These are phyloP conservation scores for Ochropleura plecta DNA, from an alignment of 2,888 invertebrate genomes.

Conservation along the genomic window DNA sequence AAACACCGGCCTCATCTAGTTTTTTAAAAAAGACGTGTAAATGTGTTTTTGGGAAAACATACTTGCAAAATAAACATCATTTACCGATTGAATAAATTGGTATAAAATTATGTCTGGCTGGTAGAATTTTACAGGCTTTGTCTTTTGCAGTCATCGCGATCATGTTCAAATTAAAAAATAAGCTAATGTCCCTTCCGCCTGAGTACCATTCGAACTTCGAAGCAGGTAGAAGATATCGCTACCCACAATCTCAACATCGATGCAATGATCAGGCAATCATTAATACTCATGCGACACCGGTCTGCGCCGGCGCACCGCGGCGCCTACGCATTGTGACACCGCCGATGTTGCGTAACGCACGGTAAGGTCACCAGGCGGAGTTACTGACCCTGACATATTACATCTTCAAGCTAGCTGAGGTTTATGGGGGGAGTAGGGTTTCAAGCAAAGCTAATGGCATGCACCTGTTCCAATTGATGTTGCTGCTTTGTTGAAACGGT, in stretches of 20 bases:
- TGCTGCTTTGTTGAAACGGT: not conserved
- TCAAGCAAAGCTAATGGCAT: not conserved
- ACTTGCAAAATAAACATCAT: too few relatives aligned
- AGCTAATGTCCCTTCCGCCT: not conserved
- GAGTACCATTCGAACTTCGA: not conserved
- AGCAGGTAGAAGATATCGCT: conserved; percentile 18
- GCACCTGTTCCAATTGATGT: too few relatives aligned
- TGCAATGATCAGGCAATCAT: conserved; percentile 15
- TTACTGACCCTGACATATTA: conserved; percentile 58
- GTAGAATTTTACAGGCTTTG: not conserved
- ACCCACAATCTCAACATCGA: conserved; percentile 9
- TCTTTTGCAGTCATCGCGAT: not conserved
- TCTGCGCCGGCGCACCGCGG: conserved; percentile 49
- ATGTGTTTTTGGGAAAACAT: too few relatives aligned
- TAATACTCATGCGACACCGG: conserved; percentile 29
- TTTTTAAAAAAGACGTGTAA: too few relatives aligned
- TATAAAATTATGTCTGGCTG: not conserved
- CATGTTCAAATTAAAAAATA: not conserved
- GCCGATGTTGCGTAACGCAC: conserved; percentile 52
- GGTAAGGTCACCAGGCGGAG: conserved; percentile 53
- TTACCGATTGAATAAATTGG: not conserved
- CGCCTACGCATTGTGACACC: conserved; percentile 60
- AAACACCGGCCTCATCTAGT: too few relatives aligned
- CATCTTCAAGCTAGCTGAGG: conserved; percentile 38
- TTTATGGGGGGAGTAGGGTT: conserved; percentile 10